Base-by-base conservation (phyloP, 2,113 vertebrate genomes). In the Myotis brandtii region DNA sequence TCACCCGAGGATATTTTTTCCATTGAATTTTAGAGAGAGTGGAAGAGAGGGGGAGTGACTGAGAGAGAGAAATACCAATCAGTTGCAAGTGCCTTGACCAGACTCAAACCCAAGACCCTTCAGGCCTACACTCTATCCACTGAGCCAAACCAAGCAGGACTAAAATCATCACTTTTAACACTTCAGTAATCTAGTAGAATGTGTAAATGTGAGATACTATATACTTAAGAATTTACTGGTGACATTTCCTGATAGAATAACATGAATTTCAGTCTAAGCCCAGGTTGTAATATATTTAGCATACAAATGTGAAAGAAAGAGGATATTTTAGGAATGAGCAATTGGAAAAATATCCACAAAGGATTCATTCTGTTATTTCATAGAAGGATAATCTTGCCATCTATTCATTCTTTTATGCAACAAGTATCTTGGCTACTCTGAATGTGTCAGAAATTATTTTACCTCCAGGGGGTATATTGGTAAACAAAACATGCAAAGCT, bases 391-490 rank as follows among this genome's bases (percentile, higher is more conserved):
- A 50, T 64, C 30, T 70, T 89, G 82, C 69, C 21, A 32, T 67
- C 27, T 46, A 43, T 70, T 66, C 10, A 73, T 92, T 77, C 21
- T 16, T 89, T 90, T 8, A 79, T 67, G 88, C 20, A 62, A 50
- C 54, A 91, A 72, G 6, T 75, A 64, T 14, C 40, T 13, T 72
- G 9, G 16, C 13, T 62, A 77, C 5, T 96, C 12, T 34, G 6
- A 93, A 82, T 84, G 48, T 75, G 21, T 12, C 37, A 94, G 37
- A 50, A 94, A 85, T 90, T 90, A 87, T 46, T 75, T 77, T 62
- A 64, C 11, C 16, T 80, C 7, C 0, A 43, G 54, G 7, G n/a
- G 1, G 0, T 82, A 83, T 9, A 34, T 6, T 69, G 34, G 52
- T 40, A 83, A 95, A 81, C 27, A 88, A 87, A 95, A 34, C 20